A percentile compares a stretch with the other conserved stretches of the same genome.
These are phyloP conservation scores for Perccottus glenii DNA, from an alignment of 2,113 vertebrate genomes.

Conservation along the genomic window DNA sequence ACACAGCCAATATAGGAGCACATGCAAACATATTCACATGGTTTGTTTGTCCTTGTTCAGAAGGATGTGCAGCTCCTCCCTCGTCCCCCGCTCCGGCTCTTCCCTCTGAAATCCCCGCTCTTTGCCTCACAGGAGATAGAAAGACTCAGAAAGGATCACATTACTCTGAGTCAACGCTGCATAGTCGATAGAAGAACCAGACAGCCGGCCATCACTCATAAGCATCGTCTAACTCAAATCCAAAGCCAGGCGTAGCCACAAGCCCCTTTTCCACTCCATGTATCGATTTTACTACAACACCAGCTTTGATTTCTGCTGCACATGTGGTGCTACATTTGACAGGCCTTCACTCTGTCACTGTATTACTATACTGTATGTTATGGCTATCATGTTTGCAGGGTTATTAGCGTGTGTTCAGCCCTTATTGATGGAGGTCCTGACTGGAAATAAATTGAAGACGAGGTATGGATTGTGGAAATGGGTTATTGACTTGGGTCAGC, in stretches of 20 bases:
- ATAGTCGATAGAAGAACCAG: conserved; percentile 52
- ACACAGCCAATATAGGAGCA: neutral
- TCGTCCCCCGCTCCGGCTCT: conserved; percentile 13
- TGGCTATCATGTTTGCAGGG: conserved; percentile 45
- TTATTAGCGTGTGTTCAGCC: conserved; percentile 42
- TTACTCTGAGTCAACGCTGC: conserved; percentile 53
- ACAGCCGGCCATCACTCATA: conserved; percentile 45
- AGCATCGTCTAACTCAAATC: conserved; percentile 16
- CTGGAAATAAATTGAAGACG: conserved; percentile 44
- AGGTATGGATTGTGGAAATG: conserved; percentile 31
- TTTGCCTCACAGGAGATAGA: conserved; percentile 6
- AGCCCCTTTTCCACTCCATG: conserved; percentile 15
- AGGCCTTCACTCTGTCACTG: conserved; percentile 10
- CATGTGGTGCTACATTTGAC: conserved; percentile 19
- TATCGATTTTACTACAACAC: conserved; percentile 57
- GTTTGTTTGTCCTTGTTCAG: conserved; percentile 49
- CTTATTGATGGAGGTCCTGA: conserved; percentile 50
- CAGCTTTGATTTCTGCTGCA: conserved; percentile 22
- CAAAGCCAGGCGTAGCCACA: neutral
- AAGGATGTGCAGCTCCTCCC: conserved; percentile 45
- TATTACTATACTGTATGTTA: conserved; percentile 18
- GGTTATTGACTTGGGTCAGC: conserved; percentile 28
- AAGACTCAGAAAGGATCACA: conserved; percentile 35
- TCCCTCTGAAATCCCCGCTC: conserved; percentile 13
- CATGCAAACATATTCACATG: conserved; percentile 3